Evolutionary conservation across 2,888 invertebrate genomes (phyloP), one percentile per base, ranked within the genome.

Genomic region (Anthophora plumipes): DNA sequence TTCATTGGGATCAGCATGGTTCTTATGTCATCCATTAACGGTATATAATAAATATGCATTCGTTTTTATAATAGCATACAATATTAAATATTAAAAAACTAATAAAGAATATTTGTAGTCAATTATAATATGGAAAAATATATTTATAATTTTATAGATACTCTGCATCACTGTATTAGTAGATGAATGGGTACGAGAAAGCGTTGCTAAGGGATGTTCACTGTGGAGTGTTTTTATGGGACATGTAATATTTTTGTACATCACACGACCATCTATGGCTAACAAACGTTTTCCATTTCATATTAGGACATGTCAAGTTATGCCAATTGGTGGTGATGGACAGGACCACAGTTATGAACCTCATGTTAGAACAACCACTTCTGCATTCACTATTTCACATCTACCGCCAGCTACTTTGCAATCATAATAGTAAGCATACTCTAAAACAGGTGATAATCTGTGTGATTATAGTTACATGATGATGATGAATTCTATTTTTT

Each of bases 101-200:
- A 55, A 22, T 46, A 66, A 14, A 22, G 12, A 64, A 43, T 74
- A 4, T 43, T 11, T 11, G 52, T 41, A 64, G 63, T 70, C 14
- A 52, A 43, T 14, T 39, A 41, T 39, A 64, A 68, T 46, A 37
- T 74, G 25, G 37, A 66, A 71, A 72, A 60, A 50, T 37, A 8
- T 71, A 52, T 63, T 70, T 71, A 37, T 72, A 17, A 71, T 79
- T 85, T 86, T 83, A 74, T 90, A 96, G 96, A 95, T 98, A 97
- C 93, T 97, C 90, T 96, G 97, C 0, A 97, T 92, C 17, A 92
- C 92, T 37, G 72, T 91, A 52, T 78, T 91, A 59, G 96, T 98
- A 81, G 97, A 96, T 88, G 96, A 96, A 90, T 97, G 97, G 97
- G 95, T 97, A 12, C 93, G 97, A 81, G 96, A 97, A 91, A 97